A percentile compares a stretch with the other conserved stretches of the same genome.
Conservation (phyloP, 1,140 invertebrate species). For the Stegodyphus mimosarum region DNA sequence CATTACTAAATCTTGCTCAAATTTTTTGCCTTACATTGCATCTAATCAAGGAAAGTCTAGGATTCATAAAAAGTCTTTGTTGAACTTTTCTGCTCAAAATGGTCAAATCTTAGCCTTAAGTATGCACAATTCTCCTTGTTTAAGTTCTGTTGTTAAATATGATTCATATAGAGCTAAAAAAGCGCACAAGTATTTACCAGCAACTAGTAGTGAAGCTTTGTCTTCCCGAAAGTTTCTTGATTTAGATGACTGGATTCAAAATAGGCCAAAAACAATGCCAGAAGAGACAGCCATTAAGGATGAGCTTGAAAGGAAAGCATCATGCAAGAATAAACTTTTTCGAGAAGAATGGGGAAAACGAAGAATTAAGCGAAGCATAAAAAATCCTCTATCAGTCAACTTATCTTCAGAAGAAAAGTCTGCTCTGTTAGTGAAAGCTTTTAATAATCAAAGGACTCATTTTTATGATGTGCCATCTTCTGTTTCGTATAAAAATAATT, state of each 20-base stretch:
- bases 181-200: slow-evolving; percentile 13
- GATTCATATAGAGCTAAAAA: slow-evolving; percentile 28
- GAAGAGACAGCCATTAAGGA: neutral
- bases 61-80: slow-evolving; percentile 3
- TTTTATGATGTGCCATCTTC: slow-evolving; percentile 21
- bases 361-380: slow-evolving; percentile 10
- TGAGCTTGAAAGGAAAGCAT: neutral
- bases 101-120: slow-evolving; percentile 10
- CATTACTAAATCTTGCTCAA: slow-evolving; percentile 19
- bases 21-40: slow-evolving; percentile 44
- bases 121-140: neutral
- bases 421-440: slow-evolving; percentile 19
- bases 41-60: neutral
- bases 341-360: slow-evolving; percentile 1
- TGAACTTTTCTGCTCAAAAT: neutral
- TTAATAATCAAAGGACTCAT: neutral
- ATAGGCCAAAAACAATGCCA: slow-evolving; percentile 50
- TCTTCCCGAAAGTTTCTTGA: slow-evolving; percentile 37
- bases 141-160: slow-evolving; percentile 33
- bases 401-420: slow-evolving; percentile 20
- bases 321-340: slow-evolving; percentile 1
- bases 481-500: slow-evolving; percentile 4
- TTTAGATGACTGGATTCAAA: slow-evolving; percentile 41
- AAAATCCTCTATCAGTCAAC: slow-evolving; percentile 25
- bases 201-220: slow-evolving; percentile 17